A percentile compares a stretch with the other conserved stretches of the same genome.
These are phyloP conservation scores for Drosophila mauritiana DNA, from an alignment of 1,140 invertebrate species.

Conservation along the genomic window DNA sequence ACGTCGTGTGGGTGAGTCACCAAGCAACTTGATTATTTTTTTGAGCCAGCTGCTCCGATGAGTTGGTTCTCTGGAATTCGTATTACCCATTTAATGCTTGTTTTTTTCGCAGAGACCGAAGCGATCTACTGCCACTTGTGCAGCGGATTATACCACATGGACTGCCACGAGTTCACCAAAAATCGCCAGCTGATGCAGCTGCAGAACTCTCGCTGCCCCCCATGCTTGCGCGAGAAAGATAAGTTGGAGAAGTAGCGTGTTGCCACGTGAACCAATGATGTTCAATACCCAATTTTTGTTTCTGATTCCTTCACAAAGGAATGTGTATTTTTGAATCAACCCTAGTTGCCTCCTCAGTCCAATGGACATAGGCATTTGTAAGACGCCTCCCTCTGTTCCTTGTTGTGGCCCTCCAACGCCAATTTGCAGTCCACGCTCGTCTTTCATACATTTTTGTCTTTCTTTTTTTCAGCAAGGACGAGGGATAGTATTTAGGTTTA, in stretches of 20 bases:
- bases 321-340: constrained; percentile 3
- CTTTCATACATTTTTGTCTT: neutral
- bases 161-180: constrained; percentile 49
- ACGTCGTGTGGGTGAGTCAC: constrained; percentile 43
- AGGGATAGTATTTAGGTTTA: neutral
- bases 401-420: neutral
- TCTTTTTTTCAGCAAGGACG: neutral
- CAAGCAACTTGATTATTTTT: neutral
- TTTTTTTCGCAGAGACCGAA: constrained; percentile 20
- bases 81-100: neutral
- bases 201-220: constrained; percentile 42
- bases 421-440: neutral
- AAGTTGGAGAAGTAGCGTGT: neutral
- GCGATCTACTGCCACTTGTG: constrained; percentile 39
- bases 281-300: neutral
- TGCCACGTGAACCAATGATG: constrained; percentile 1
- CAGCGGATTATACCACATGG: constrained; percentile 35
- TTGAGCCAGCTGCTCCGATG: neutral
- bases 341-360: neutral
- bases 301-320: neutral
- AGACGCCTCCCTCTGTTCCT: constrained; percentile 3
- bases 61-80: no score
- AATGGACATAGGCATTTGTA: constrained; percentile 10
- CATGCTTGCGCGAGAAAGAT: constrained; percentile 26
- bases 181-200: constrained; percentile 4